Evolutionary conservation across 2,797 vertebrate genomes (phyloP).

Genomic region (Ctenosaura bakeri): DNA sequence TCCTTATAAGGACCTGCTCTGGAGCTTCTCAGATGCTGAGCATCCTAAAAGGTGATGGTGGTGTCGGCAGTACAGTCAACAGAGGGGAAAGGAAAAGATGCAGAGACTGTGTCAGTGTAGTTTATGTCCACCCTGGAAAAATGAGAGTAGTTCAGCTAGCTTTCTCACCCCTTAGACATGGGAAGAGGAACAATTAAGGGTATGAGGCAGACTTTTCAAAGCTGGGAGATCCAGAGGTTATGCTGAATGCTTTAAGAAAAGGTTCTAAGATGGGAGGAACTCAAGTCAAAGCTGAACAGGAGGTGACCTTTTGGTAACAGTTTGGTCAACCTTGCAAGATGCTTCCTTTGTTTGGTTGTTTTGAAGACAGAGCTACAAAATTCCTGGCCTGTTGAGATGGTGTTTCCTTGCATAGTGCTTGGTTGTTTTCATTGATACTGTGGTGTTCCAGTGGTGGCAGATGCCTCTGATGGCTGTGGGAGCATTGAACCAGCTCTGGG

Average conservation of each 20-base stretch:
- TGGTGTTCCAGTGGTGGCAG: no score
- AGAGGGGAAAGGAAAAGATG: no score
- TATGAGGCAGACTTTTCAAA: no score
- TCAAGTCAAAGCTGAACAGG: not conserved
- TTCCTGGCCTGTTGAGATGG: not conserved
- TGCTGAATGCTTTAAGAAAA: not conserved
- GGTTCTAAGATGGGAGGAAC: no score
- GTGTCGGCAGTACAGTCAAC: not conserved
- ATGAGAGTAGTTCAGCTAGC: not conserved
- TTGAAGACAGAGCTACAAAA: not conserved
- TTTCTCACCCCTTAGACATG: not conserved
- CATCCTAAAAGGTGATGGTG: not conserved
- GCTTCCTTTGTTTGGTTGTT: not conserved
- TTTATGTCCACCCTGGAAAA: not conserved
- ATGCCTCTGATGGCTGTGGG: no score
- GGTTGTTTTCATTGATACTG: no score
- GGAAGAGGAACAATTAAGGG: not conserved
- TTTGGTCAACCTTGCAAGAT: not conserved
- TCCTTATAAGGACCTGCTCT: not conserved
- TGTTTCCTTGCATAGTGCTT: no score
- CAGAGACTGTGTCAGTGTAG: not conserved
- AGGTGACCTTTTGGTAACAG: not conserved
- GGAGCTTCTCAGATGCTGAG: conserved; percentile 1
- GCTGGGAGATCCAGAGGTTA: not conserved
- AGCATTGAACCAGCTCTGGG: no score